These are phyloP conservation scores for Oxytorus armatus DNA, from an alignment of 2,888 invertebrate species.

Conservation along the genomic window DNA sequence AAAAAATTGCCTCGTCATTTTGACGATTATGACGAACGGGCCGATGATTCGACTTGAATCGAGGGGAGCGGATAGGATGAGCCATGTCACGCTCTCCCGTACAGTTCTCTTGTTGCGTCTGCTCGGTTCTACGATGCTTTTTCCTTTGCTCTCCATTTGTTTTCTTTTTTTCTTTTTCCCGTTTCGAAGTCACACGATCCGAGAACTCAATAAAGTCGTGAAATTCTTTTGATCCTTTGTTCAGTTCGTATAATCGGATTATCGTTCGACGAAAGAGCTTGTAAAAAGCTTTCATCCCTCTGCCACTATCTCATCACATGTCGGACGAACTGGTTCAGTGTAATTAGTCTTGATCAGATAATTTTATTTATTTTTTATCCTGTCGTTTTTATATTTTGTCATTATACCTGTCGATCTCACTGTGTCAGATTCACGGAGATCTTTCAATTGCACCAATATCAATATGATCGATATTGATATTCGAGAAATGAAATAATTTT, in stretches of 20 bases:
- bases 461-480: too few relatives aligned
- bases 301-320: not conserved
- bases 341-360: slow-evolving; percentile 36
- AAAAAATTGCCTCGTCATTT: slow-evolving; percentile 57
- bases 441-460: too few relatives aligned
- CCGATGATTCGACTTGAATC: slow-evolving; percentile 41
- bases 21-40: slow-evolving; percentile 56
- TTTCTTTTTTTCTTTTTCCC: slow-evolving; percentile 13
- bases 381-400: not conserved
- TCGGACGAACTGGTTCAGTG: slow-evolving; percentile 13
- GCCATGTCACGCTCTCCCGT: slow-evolving; percentile 26
- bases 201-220: slow-evolving; percentile 45
- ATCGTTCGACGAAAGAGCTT: slow-evolving; percentile 18
- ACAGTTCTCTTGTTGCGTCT: slow-evolving; percentile 45
- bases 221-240: slow-evolving; percentile 43
- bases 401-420: too few relatives aligned
- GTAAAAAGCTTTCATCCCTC: slow-evolving; percentile 11
- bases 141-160: slow-evolving; percentile 16
- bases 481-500: not conserved
- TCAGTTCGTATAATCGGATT: slow-evolving; percentile 46
- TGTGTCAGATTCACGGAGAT: not conserved
- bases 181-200: slow-evolving; percentile 38
- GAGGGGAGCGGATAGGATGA: slow-evolving; percentile 20
- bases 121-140: slow-evolving; percentile 13
- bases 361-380: not conserved